Conservation (phyloP, 2,797 vertebrate species). For the Phoxinus dragarum region DNA sequence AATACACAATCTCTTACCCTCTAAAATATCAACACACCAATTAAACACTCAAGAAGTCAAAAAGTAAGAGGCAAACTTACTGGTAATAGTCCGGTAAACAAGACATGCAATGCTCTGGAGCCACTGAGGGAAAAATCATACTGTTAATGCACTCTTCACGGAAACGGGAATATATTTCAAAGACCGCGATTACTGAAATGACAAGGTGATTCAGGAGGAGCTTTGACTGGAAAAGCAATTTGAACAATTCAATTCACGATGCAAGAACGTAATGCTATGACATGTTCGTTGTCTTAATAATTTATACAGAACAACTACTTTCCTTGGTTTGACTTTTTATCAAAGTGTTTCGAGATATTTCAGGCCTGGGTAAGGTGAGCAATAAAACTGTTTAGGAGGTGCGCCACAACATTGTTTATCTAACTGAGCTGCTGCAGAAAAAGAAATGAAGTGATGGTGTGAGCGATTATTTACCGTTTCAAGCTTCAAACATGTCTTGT, state of each 20-base stretch:
- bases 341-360: background rate
- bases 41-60: background rate
- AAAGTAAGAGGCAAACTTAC: slow-evolving; percentile 76
- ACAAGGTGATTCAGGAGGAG: slow-evolving; percentile 33
- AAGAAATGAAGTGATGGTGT: background rate
- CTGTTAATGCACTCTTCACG: background rate
- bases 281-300: background rate
- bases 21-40: background rate
- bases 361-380: background rate
- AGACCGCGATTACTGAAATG: slow-evolving; percentile 37
- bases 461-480: background rate
- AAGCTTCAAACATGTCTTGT: background rate
- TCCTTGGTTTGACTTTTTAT: background rate
- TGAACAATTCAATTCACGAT: background rate
- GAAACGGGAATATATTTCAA: background rate
- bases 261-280: background rate
- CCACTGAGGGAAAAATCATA: slow-evolving; percentile 73
- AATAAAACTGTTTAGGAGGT: background rate
- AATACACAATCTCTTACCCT: background rate
- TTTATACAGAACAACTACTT: background rate
- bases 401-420: slow-evolving; percentile 13
- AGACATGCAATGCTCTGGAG: slow-evolving; percentile 78
- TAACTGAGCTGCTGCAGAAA: background rate
- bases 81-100: slow-evolving; percentile 84
- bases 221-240: slow-evolving; percentile 3